These are phyloP conservation scores for Callithrix jacchus DNA, from an alignment of 2,113 vertebrate genomes.

Conservation along the genomic window DNA sequence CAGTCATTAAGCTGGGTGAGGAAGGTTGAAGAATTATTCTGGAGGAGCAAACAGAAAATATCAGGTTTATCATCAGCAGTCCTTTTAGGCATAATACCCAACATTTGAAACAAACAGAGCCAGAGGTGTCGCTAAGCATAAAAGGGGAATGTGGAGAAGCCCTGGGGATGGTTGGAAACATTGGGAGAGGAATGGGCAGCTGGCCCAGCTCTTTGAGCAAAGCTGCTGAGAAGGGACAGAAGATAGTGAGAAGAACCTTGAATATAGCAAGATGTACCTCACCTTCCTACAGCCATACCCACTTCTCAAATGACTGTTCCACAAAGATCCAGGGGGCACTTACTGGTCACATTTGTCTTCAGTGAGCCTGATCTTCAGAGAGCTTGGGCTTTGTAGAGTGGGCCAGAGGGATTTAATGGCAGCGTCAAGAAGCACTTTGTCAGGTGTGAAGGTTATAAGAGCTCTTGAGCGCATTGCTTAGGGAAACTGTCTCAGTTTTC, in stretches of 20 bases:
- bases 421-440: not conserved
- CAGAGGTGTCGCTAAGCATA: not conserved
- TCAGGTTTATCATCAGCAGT: not conserved
- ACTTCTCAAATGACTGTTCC: not conserved
- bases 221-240: not conserved
- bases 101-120: not conserved
- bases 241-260: not conserved
- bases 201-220: not conserved
- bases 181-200: not conserved
- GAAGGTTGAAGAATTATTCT: not conserved
- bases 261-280: not conserved
- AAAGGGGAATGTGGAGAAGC: not conserved
- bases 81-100: not conserved
- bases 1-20: not conserved
- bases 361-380: not conserved
- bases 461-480: not conserved
- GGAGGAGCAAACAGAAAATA: not conserved
- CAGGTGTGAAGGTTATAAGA: not conserved
- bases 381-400: not conserved
- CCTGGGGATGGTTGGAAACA: not conserved
- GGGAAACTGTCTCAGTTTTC: not conserved
- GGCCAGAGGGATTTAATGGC: not conserved
- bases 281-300: not conserved
- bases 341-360: not conserved
- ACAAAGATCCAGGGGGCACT: not conserved